A percentile compares a stretch with the other conserved stretches of the same genome.
Conservation (phyloP, 2,113 vertebrate genomes). For the Alethe castanea region DNA sequence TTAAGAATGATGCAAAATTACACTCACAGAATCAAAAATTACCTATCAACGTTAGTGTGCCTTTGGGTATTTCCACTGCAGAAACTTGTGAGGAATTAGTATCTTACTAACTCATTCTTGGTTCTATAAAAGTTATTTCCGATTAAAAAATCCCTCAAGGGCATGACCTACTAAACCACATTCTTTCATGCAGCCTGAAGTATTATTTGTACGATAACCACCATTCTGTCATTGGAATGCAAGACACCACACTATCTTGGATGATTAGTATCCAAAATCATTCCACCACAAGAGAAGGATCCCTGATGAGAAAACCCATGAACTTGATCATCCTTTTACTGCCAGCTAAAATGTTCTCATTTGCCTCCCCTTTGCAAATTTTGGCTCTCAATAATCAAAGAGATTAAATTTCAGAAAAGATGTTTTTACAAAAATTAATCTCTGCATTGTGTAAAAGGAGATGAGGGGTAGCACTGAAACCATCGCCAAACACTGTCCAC, state of each 20-base stretch:
- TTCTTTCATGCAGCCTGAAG: not conserved
- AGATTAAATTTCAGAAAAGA: not conserved
- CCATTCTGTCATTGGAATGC: not conserved
- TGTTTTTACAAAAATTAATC: not conserved
- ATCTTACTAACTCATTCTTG: not conserved
- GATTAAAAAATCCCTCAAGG: not conserved
- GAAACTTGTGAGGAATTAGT: not conserved
- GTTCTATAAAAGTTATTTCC: not conserved
- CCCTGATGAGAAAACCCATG: not conserved
- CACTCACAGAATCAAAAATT: not conserved
- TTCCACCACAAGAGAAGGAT: not conserved
- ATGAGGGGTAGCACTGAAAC: no score
- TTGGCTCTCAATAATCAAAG: not conserved
- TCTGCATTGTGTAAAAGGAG: not conserved
- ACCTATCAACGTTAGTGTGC: not conserved
- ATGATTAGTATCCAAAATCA: slow-evolving; percentile 1
- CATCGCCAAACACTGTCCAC: no score
- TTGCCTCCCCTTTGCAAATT: not conserved
- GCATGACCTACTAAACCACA: not conserved
- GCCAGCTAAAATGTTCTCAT: not conserved
- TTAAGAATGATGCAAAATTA: not conserved
- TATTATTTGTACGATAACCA: not conserved
- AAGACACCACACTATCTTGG: not conserved
- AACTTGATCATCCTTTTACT: not conserved
- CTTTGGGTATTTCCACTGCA: not conserved